Evolutionary conservation across 2,113 vertebrate genomes (phyloP), one percentile per base, ranked within the genome.

Genomic region (Sula dactylatra): DNA sequence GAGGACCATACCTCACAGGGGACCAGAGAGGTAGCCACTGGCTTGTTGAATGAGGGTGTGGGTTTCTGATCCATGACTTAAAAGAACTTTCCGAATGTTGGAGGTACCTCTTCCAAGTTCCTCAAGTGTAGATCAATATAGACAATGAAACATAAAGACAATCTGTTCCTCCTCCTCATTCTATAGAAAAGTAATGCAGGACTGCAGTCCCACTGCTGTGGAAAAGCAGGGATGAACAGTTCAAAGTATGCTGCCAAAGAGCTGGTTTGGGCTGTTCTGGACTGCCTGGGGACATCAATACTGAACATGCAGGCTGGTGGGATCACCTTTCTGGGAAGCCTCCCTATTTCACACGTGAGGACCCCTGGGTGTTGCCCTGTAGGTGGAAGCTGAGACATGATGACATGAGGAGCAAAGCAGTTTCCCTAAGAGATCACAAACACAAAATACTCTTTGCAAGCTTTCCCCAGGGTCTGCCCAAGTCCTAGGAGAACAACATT

Each of bases 311-410:
- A 31, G 32, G 38, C 31, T 88, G 40, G 4, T 38, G 21, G 40
- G 62, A 9, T 38, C 21, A 24, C 13, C 71, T 44, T 67, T 7
- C 54, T 56, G 29, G 38, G 32, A 88, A 79, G 71, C 10, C 4
- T 71, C 24, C 25, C 2, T 11, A 0, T 67, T 55, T 55, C 26
- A 58, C 17, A 8, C 1, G 0, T 4, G 29, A 17, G 20, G 20
- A 44, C 19, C 62, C 40, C 20, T 70, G 21, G 14, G 10, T 52
- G 16, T 66, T 76, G 44, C 11, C 20, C 34, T 65, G 14, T 59
- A 47, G 44, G 10, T 93, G 45, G 38, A 92, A 70, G 34, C 24
- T 69, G 54, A 72, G 44, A 20, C 6, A 18, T 8, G 17, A 8
- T 13, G 15, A 12, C 31, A 29, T 8, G 25, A 87, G 40, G n/a